phyloP scores from a whole-genome alignment of 2,888 invertebrate genomes.

The Zonitis immaculata region DNA sequence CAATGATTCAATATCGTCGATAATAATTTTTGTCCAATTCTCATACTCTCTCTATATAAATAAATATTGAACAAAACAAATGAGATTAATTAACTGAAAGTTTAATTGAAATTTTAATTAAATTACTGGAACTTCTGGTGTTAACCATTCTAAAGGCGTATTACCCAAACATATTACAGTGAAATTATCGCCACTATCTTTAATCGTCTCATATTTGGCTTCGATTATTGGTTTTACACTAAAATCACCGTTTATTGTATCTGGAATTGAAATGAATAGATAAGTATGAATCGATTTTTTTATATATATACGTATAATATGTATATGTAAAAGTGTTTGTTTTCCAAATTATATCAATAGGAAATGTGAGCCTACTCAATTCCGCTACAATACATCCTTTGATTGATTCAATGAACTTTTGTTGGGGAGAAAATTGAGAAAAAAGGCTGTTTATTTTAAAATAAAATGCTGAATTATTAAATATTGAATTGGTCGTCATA shows the following conservation, averaged over 20 bases:
- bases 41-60: conserved; percentile 13
- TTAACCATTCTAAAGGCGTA: conserved; percentile 46
- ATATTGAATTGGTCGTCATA: background rate
- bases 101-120: background rate
- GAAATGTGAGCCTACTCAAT: conserved; percentile 1
- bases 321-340: no score
- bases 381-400: background rate
- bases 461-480: background rate
- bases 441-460: background rate
- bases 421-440: background rate
- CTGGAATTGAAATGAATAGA: no score
- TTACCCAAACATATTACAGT: conserved; percentile 50
- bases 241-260: background rate
- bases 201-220: conserved; percentile 9
- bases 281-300: no score
- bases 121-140: conserved; percentile 23
- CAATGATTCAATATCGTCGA: conserved; percentile 29
- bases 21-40: conserved; percentile 16
- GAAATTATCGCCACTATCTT: conserved; percentile 35
- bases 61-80: background rate
- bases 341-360: conserved; percentile 2
- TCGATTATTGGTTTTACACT: conserved; percentile 10
- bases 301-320: no score
- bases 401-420: conserved; percentile 1
- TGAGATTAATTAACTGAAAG: background rate